These are phyloP conservation scores for Coracopsis vasa DNA, from an alignment of 2,113 vertebrate genomes.

Conservation along the genomic window DNA sequence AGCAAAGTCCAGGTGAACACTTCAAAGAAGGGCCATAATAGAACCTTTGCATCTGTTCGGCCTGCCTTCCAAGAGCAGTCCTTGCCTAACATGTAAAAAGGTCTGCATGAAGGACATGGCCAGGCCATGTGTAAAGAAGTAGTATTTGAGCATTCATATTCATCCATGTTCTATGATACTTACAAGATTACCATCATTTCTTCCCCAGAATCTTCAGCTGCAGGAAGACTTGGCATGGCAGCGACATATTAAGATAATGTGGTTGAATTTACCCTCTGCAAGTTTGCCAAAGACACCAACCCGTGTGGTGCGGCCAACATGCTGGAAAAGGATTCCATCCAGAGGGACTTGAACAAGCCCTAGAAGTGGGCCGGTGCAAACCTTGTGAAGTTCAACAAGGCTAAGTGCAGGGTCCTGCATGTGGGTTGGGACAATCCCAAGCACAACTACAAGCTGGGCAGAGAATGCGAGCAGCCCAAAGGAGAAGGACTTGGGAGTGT, in stretches of 20 bases:
- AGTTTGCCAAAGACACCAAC: not conserved
- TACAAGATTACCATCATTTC: not conserved
- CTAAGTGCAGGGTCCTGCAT: not conserved
- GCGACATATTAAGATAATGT: not conserved
- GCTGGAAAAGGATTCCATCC: not conserved
- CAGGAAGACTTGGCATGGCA: not conserved
- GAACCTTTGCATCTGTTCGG: not conserved
- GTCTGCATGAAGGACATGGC: not conserved
- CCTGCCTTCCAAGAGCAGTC: not conserved
- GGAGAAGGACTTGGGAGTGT: not conserved
- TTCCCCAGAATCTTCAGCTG: not conserved
- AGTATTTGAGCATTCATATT: accelerated
- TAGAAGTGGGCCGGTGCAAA: not conserved
- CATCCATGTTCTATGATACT: not conserved
- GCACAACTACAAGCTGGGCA: not conserved
- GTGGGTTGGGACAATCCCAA: not conserved
- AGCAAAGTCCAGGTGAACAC: not conserved
- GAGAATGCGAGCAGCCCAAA: not conserved
- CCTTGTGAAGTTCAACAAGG: not conserved
- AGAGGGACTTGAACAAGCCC: not conserved
- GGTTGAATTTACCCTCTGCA: not conserved
- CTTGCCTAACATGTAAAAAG: not conserved
- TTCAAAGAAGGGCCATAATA: not conserved
- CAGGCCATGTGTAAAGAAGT: not conserved
- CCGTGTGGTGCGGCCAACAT: not conserved